Evolutionary conservation across 2,888 invertebrate genomes (phyloP), one percentile per base, ranked within the genome.

Genomic region (Drosophila picticornis): DNA sequence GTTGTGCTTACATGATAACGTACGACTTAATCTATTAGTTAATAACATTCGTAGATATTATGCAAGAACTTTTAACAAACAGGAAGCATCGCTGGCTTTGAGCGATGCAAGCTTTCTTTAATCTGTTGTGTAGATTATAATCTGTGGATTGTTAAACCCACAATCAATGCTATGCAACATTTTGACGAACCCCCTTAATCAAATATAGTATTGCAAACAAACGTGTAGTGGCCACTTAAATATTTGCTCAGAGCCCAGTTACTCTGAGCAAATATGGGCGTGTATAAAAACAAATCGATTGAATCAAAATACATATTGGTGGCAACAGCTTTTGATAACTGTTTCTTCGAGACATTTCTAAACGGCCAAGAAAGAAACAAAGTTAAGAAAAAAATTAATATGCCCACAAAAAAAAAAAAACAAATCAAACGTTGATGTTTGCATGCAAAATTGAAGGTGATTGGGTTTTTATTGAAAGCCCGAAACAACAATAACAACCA

Each of bases 391-490:
- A 48, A 46, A 48, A n/a, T 36, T 9, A 31, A 60, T 65, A 59
- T 53, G 16, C 25, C 51, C 36, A 67, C 25, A 67, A 50, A 16
- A 55, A 16, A 55, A 67, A 50, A 59, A 64, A 36, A 13, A 32
- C 5, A 50, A 69, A 56, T 34, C 29, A 22, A 53, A 53, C 65
- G 46, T 61, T 64, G 63, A 52, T 40, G 76, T 52, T 67, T 68
- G 77, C 65, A 72, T 77, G 69, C 72, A 72, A 75, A 81, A 74
- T 55, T 74, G 84, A 83, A 84, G 84, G 83, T 84, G 79, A 84
- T 83, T 83, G 56, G 68, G 82, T 83, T 84, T 77, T 70, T 69
- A 57, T 67, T 72, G 38, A 51, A 58, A 58, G 57, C 53, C 40
- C 29, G 13, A 65, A 65, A 61, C 50, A 69, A 63, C 27, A 50